Conservation (phyloP, 2,797 vertebrate genomes). For the Notolabrus celidotus region DNA sequence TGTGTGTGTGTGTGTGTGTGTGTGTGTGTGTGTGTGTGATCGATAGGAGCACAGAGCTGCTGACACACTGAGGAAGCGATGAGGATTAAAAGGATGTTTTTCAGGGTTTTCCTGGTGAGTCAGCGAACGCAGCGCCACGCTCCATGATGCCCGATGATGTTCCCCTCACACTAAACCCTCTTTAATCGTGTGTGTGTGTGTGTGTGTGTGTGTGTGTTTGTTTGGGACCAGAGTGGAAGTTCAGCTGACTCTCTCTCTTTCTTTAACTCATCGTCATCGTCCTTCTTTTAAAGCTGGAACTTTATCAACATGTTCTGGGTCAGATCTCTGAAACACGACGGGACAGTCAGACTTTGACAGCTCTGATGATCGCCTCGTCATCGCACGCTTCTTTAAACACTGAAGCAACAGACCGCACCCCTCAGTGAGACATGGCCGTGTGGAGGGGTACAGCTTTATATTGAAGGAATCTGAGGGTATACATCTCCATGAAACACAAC, state of each 20-base stretch:
- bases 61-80: slow-evolving; percentile 56
- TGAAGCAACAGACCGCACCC: no score
- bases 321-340: not conserved
- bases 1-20: not conserved
- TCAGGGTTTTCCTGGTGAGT: slow-evolving; percentile 47
- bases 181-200: slow-evolving; percentile 44
- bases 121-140: slow-evolving; percentile 45
- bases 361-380: no score
- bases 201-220: slow-evolving; percentile 14
- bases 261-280: no score
- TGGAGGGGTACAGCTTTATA: not conserved
- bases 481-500: not conserved
- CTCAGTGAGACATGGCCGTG: not conserved
- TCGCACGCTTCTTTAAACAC: no score
- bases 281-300: no score
- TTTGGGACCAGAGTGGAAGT: not conserved
- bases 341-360: not conserved
- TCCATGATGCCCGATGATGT: slow-evolving; percentile 21
- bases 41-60: slow-evolving; percentile 50
- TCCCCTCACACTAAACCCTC: not conserved
- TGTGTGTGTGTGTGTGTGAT: slow-evolving; percentile 41
- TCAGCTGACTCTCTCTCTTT: not conserved
- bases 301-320: no score
- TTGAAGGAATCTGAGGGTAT: not conserved
- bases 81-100: slow-evolving; percentile 59